phyloP scores from a whole-genome alignment of 2,797 vertebrate genomes.

The Australoheros facetus region DNA sequence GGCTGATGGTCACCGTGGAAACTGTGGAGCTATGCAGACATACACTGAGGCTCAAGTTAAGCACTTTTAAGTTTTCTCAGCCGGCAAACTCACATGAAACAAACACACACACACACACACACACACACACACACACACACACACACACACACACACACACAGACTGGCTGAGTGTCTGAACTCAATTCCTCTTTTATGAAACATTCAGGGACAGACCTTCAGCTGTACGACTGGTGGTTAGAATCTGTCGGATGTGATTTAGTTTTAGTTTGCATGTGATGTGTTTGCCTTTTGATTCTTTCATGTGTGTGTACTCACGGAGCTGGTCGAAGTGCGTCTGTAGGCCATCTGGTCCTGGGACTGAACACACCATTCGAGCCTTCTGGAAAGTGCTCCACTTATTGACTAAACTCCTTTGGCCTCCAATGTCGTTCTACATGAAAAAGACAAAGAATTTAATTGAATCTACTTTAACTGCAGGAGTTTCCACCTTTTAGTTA shows the following conservation, averaged over 20 bases:
- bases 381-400: constrained; percentile 89
- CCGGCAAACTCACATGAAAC: constrained; percentile 21
- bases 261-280: constrained; percentile 23
- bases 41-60: constrained; percentile 10
- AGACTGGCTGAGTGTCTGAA: constrained; percentile 3
- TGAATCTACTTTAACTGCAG: background rate
- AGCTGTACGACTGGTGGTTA: constrained; percentile 22
- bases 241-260: constrained; percentile 32
- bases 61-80: constrained; percentile 19
- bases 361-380: constrained; percentile 82
- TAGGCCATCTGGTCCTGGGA: constrained; percentile 77
- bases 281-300: constrained; percentile 13
- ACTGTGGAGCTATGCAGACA: constrained; percentile 48
- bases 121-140: background rate
- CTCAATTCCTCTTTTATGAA: constrained; percentile 16
- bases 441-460: background rate
- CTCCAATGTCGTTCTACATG: constrained; percentile 83
- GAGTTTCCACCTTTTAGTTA: background rate
- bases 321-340: constrained; percentile 86
- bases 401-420: constrained; percentile 85
- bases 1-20: constrained; percentile 71
- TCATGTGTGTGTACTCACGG: constrained; percentile 74
- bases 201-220: constrained; percentile 22
- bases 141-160: constrained; percentile 6
- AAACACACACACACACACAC: constrained; percentile 1